These are phyloP conservation scores for Pachycephala philippinensis DNA, from an alignment of 2,113 vertebrate species.

Conservation along the genomic window DNA sequence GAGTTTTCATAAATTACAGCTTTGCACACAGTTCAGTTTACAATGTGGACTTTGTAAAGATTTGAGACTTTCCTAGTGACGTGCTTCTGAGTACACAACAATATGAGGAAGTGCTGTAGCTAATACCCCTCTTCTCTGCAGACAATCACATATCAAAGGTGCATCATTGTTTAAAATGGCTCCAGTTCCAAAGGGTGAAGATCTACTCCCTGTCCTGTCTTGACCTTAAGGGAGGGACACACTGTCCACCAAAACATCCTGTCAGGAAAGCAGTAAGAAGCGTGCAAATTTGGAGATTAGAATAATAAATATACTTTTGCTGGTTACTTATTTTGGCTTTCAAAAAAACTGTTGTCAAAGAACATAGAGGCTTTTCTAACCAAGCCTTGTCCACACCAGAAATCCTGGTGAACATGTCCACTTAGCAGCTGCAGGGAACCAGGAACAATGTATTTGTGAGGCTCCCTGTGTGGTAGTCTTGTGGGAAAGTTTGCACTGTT, in stretches of 20 bases:
- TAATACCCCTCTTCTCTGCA: not conserved
- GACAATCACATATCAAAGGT: slow-evolving; percentile 36
- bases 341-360: not conserved
- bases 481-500: not conserved
- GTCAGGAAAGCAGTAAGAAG: slow-evolving; percentile 43
- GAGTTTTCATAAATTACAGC: not conserved
- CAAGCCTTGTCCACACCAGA: not conserved
- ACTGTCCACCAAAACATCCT: slow-evolving; percentile 59
- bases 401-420: not conserved
- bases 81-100: not conserved
- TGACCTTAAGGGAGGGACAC: slow-evolving; percentile 39
- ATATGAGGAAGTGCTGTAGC: slow-evolving; percentile 17
- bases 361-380: not conserved
- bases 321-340: not conserved
- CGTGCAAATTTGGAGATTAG: not conserved
- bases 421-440: not conserved
- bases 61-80: not conserved
- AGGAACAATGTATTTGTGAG: not conserved
- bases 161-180: slow-evolving; percentile 54
- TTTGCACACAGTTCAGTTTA: not conserved
- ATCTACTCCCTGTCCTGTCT: slow-evolving; percentile 27
- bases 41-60: slow-evolving; percentile 43
- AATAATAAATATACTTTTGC: not conserved
- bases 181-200: slow-evolving; percentile 30
- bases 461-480: not conserved